phyloP scores from a whole-genome alignment of 1,140 invertebrate genomes.

The Drosophila truncata region DNA sequence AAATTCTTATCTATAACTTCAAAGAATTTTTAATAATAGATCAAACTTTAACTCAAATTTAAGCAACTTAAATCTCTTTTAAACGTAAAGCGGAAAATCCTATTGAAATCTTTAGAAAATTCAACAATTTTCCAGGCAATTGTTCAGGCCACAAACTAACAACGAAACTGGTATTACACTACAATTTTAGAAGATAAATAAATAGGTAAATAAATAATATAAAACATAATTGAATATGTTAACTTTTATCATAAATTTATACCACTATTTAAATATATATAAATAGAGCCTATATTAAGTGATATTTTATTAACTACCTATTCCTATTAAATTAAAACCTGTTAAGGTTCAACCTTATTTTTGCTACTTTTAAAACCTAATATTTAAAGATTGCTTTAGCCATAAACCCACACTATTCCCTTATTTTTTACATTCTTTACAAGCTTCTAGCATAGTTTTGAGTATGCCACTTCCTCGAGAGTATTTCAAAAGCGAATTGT shows the following conservation, averaged over 20 bases:
- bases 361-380: neutral
- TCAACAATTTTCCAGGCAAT: neutral
- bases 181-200: too few relatives aligned
- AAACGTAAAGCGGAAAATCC: neutral
- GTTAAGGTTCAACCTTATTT: too few relatives aligned
- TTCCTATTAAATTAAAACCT: too few relatives aligned
- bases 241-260: neutral
- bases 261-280: neutral
- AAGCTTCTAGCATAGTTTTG: neutral
- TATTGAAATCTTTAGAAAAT: neutral
- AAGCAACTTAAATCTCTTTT: neutral
- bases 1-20: neutral
- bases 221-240: too few relatives aligned
- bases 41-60: neutral
- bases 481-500: constrained; percentile 35
- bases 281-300: neutral
- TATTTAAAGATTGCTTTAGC: neutral
- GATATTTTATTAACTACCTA: too few relatives aligned
- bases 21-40: neutral
- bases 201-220: too few relatives aligned
- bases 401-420: neutral
- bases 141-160: neutral
- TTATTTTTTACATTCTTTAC: neutral
- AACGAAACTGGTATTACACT: neutral
- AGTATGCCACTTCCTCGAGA: constrained; percentile 1